Percentiles rank a stretch among this genome's conserved stretches.
These are phyloP conservation scores for Eupithecia dodoneata DNA, from an alignment of 2,888 invertebrate genomes.

Conservation along the genomic window DNA sequence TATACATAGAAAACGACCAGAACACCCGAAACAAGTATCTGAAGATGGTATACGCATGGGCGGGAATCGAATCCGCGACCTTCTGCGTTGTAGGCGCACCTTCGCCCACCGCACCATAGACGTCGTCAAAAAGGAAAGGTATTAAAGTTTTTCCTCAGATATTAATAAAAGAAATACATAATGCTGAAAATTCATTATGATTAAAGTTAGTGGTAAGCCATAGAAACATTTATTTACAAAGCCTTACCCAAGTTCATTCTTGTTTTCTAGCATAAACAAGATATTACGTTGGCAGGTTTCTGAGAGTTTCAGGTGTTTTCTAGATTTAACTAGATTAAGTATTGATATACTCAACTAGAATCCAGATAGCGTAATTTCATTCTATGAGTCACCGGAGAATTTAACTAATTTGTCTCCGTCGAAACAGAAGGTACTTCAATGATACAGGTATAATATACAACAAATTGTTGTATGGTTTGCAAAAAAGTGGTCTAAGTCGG, in stretches of 20 bases:
- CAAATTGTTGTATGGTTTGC: background rate
- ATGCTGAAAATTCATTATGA: background rate
- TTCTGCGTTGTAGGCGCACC: too few relatives aligned
- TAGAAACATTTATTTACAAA: background rate
- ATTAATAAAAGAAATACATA: background rate
- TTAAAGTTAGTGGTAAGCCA: background rate
- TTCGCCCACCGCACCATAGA: too few relatives aligned
- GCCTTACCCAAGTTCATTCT: background rate
- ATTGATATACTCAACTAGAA: too few relatives aligned
- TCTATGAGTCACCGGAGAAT: background rate
- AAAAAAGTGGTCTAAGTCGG: too few relatives aligned
- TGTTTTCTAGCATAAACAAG: background rate
- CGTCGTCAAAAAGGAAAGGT: too few relatives aligned
- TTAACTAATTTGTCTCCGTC: background rate
- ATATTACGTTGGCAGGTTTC: background rate
- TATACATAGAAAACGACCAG: too few relatives aligned
- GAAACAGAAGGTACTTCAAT: too few relatives aligned
- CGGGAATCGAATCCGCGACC: too few relatives aligned
- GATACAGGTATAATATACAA: too few relatives aligned
- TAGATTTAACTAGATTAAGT: too few relatives aligned
- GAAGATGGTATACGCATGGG: too few relatives aligned
- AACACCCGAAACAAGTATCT: too few relatives aligned
- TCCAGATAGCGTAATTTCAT: background rate
- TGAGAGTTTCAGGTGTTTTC: background rate
- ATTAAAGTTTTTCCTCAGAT: background rate